Base-by-base conservation (phyloP, 2,113 vertebrate genomes). In the Hemibates koningsi region DNA sequence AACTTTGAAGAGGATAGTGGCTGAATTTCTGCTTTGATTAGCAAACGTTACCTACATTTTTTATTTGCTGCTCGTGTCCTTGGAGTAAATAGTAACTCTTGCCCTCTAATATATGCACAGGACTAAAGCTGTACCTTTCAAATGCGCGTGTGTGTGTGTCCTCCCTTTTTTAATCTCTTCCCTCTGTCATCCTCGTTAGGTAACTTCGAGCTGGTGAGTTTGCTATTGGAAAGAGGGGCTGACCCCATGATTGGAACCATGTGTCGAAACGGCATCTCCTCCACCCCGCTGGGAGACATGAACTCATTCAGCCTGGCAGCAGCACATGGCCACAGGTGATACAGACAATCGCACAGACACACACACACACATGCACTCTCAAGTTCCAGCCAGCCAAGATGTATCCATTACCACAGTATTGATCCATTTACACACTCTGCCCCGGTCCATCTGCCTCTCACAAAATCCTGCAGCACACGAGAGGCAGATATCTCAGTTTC, bases 281-380 rank as follows among this genome's bases (percentile, higher is more conserved):
- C 96, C 0, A 90, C 96, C 12, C 95, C 96, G 3, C 93, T 96
- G 54, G 97, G 97, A 54, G 96, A 96, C 92, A 96, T 96, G 95
- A 97, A 96, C 94, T 96, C 97, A 1, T 97, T 94, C 96, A 96
- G 96, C 92, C 95, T 97, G 86, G 97, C 97, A 76, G 97, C 97
- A 29, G 91, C 97, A 43, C 97, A 97, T 5, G 97, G 97, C 66
- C 97, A 97, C 96, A 96, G 97, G 97, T 97, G 91, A 94, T 2
- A 85, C 89, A 80, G 21, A 12, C 81, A 81, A 32, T 7, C 57
- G 8, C 45, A 76, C 73, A 54, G 61, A 41, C 34, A 68, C 73
- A 59, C 61, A 34, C 61, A 34, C 59, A 59, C 56, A 32, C 41
- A 76, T 34, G 53, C 78, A n/a, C 24, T 38, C 59, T 82, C 76